Evolutionary conservation across 2,113 vertebrate species (phyloP).

Genomic region (Martes martes): DNA sequence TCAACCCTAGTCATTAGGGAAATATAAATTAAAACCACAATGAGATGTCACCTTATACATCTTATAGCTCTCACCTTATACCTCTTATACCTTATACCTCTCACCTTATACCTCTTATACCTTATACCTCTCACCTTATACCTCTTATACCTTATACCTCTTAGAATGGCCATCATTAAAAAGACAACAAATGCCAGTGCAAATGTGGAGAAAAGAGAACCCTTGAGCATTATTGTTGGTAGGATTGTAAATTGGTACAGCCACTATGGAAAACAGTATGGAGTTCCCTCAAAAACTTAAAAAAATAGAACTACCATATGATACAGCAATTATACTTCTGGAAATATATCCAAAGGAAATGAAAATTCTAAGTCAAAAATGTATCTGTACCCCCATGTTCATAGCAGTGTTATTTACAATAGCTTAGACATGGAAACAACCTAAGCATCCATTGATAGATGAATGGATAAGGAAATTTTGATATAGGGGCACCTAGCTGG

Average conservation of each 20-base stretch:
- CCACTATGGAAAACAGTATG: not conserved
- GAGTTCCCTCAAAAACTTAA: not conserved
- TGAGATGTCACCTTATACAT: not conserved
- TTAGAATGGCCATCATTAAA: not conserved
- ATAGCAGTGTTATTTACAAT: not conserved
- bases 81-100: too few species aligned
- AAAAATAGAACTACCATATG: not conserved
- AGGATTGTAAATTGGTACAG: not conserved
- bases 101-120: too few species aligned
- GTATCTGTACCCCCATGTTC: not conserved
- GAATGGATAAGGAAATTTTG: not conserved
- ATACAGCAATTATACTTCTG: not conserved
- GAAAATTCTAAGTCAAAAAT: not conserved
- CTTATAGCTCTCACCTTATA: not conserved
- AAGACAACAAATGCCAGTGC: not conserved
- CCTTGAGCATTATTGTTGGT: not conserved
- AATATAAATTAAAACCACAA: not conserved
- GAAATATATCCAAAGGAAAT: not conserved
- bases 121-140: too few species aligned
- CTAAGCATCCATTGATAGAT: not conserved
- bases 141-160: not conserved
- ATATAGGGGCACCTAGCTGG: not conserved
- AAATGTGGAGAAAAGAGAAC: not conserved
- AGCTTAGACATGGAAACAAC: not conserved
- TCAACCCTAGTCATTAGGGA: not conserved